Base-by-base conservation (phyloP, 2,888 invertebrate genomes). In the Cantharis nigra region DNA sequence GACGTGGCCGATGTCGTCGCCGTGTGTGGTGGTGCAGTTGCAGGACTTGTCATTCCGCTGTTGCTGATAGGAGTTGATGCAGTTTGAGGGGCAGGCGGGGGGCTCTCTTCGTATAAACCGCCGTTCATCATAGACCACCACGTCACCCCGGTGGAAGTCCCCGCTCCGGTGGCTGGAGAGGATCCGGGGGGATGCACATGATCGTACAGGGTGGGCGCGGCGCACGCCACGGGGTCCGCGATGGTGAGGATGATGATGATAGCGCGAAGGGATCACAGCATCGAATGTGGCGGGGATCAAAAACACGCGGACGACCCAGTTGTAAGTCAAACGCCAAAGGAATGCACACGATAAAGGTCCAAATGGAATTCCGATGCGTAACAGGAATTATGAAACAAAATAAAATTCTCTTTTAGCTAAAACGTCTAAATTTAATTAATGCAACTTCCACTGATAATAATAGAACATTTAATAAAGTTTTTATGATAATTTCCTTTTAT, bases 91-190 rank as follows among this genome's bases (percentile, higher is more conserved):
- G 90, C 89, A 76, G 91, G 91, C 82, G 91, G 91, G 81, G 90
- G 91, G 86, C 91, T 91, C 86, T 94, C 94, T 89, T 94, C 94
- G 91, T 94, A 94, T 84, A 93, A 91, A 89, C 93, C 92, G 90
- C 94, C 93, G 93, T 94, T 94, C 94, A 94, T 94, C 94, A 94
- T 94, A 91, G 92, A 92, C 93, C 94, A 94, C 94, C 94, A 94
- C 91, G 93, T 93, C 91, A 94, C 93, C 92, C 94, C 94, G 93
- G 94, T 91, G 93, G 93, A 92, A 92, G 93, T 92, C 91, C 93
- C 93, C 92, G 93, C 92, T 91, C 93, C 93, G 93, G 93, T 93
- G 92, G 93, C 93, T 93, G 93, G 92, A 90, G 92, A 92, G 89
- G 91, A 91, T 90, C 92, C 92, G 90, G 91, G 91, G 87, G 92